Evolutionary conservation across 37 sponge, comb jelly and placozoan species (phyloP).

Genomic region (Axinella damicornis): DNA sequence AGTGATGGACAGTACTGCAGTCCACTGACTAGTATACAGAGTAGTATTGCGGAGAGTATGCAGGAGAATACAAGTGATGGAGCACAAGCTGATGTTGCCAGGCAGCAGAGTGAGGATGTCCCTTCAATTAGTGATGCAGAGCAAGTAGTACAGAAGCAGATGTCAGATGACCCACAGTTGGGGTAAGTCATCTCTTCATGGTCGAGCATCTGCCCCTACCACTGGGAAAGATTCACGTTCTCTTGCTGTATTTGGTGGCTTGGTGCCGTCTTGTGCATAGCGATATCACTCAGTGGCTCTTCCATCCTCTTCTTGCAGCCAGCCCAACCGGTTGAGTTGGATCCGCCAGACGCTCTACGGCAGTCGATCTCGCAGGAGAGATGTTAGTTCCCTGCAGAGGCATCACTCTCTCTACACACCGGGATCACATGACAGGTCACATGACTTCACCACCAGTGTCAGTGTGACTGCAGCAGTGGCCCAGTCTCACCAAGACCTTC

Average conservation of each 20-base stretch:
- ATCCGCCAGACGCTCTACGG: constrained; percentile 7
- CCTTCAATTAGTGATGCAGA: background rate
- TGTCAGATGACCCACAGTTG: too few relatives aligned
- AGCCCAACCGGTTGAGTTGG: background rate
- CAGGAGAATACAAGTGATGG: too few relatives aligned
- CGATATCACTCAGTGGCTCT: too few relatives aligned
- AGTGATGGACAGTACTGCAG: too few relatives aligned
- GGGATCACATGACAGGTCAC: background rate
- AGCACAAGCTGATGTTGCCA: background rate
- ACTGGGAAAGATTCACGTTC: too few relatives aligned
- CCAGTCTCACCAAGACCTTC: background rate
- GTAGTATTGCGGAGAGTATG: too few relatives aligned
- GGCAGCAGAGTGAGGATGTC: background rate
- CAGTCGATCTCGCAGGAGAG: background rate
- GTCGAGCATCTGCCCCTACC: too few relatives aligned
- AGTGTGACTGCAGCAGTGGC: background rate
- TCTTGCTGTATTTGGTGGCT: too few relatives aligned
- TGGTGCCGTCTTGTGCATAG: too few relatives aligned
- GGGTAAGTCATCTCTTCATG: too few relatives aligned
- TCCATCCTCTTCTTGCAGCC: background rate
- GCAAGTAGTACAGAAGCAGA: too few relatives aligned
- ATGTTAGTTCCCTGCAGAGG: background rate
- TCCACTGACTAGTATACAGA: too few relatives aligned
- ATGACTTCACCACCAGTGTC: background rate
- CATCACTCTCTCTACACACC: background rate